A percentile compares a stretch with the other conserved stretches of the same genome.
These are phyloP conservation scores for Sebastes iracundus DNA, from an alignment of 2,797 vertebrate species.

Conservation along the genomic window DNA sequence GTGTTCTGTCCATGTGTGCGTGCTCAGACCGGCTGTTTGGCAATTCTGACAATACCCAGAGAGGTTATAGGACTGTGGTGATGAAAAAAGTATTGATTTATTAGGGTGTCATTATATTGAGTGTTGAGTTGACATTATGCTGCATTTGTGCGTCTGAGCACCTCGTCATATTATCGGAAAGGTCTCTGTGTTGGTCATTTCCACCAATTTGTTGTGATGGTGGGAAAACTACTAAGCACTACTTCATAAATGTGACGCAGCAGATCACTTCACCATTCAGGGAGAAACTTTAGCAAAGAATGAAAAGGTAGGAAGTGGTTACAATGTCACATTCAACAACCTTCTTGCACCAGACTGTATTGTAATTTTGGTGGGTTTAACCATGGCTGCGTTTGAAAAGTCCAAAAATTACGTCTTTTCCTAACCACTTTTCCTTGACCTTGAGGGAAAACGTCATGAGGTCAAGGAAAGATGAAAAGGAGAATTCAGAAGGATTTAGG, in stretches of 20 bases:
- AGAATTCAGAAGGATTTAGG: too few species aligned
- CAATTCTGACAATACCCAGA: not conserved
- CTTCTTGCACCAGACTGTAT: not conserved
- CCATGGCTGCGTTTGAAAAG: too few species aligned
- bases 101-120: not conserved
- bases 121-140: not conserved
- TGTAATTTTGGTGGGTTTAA: not conserved
- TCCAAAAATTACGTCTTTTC: too few species aligned
- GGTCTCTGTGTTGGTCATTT: not conserved
- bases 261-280: not conserved
- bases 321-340: not conserved
- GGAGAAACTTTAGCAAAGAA: not conserved
- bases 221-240: not conserved
- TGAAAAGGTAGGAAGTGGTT: not conserved
- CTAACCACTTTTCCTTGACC: too few species aligned
- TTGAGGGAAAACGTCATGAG: too few species aligned
- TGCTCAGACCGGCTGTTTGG: constrained; percentile 39
- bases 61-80: not conserved
- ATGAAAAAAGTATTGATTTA: not conserved
- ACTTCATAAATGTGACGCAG: not conserved
- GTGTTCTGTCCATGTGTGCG: not conserved
- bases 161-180: not conserved
- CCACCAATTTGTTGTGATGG: not conserved
- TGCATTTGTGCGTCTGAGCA: not conserved
- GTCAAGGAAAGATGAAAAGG: too few species aligned